These are phyloP conservation scores for Crocuta crocuta DNA, from an alignment of 2,113 vertebrate species.

Conservation along the genomic window DNA sequence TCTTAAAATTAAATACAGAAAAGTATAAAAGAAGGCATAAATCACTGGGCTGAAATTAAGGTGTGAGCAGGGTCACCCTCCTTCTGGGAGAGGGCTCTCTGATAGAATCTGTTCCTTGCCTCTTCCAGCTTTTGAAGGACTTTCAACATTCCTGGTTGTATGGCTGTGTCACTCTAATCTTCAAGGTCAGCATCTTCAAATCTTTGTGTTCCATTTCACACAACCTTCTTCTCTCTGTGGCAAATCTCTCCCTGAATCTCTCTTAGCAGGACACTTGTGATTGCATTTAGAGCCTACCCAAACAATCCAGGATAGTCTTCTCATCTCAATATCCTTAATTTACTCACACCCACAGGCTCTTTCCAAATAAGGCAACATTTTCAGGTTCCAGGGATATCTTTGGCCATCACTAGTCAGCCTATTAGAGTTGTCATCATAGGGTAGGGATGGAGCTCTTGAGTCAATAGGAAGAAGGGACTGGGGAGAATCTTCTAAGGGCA, in stretches of 20 bases:
- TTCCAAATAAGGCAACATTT: slow-evolving; percentile 29
- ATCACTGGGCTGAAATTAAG: background rate
- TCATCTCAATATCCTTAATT: background rate
- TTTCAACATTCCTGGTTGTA: background rate
- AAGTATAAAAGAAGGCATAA: slow-evolving; percentile 27
- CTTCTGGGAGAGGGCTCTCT: background rate
- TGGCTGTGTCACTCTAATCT: background rate
- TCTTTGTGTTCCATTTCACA: background rate
- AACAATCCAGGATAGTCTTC: background rate
- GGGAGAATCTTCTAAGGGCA: slow-evolving; percentile 1
- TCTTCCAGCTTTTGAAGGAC: background rate
- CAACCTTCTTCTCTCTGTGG: background rate
- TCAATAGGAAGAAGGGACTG: background rate
- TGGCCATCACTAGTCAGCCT: background rate
- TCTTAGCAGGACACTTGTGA: background rate
- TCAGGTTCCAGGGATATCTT: background rate
- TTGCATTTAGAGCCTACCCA: background rate
- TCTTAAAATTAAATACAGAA: background rate
- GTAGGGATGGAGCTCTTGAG: background rate
- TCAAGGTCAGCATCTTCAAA: background rate
- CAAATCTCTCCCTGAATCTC: background rate
- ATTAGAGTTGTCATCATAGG: background rate
- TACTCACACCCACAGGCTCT: background rate
- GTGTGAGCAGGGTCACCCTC: background rate
- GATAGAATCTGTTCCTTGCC: background rate